Conservation (phyloP, 2,797 vertebrate species). For the Coilia nasus region DNA sequence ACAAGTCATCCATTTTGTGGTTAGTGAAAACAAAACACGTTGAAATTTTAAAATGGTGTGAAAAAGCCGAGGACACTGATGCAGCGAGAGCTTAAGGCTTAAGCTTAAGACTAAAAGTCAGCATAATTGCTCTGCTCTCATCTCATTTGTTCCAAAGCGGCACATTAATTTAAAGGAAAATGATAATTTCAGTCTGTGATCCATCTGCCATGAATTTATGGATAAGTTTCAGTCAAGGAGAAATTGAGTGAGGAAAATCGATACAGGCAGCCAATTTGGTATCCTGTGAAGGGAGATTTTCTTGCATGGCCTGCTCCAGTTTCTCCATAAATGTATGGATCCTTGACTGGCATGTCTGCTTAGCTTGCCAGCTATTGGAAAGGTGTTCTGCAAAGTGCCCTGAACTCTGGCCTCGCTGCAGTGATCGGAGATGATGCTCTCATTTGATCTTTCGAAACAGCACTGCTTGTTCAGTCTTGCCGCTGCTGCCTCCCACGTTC, state of each 20-base stretch:
- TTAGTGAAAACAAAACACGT: slow-evolving; percentile 2
- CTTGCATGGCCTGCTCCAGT: slow-evolving; percentile 11
- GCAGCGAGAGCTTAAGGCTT: slow-evolving; percentile 1
- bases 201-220: slow-evolving; percentile 19
- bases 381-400: slow-evolving; percentile 16
- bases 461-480: background rate
- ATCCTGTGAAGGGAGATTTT: slow-evolving; percentile 24
- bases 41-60: background rate
- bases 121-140: slow-evolving; percentile 10
- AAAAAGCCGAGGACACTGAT: background rate
- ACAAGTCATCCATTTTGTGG: slow-evolving; percentile 1
- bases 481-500: background rate
- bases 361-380: background rate
- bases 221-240: slow-evolving; percentile 12
- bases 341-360: background rate
- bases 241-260: slow-evolving; percentile 17
- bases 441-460: slow-evolving; percentile 14
- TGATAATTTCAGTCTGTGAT: slow-evolving; percentile 9
- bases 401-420: background rate
- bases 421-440: slow-evolving; percentile 7
- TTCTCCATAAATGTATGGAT: slow-evolving; percentile 26
- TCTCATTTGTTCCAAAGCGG: slow-evolving; percentile 20
- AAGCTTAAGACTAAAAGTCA: slow-evolving; percentile 21
- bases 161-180: slow-evolving; percentile 18
- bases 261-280: slow-evolving; percentile 18